Conservation (phyloP, 53 echinoderm and acorn worm genomes). For the Actinopyga echinites region DNA sequence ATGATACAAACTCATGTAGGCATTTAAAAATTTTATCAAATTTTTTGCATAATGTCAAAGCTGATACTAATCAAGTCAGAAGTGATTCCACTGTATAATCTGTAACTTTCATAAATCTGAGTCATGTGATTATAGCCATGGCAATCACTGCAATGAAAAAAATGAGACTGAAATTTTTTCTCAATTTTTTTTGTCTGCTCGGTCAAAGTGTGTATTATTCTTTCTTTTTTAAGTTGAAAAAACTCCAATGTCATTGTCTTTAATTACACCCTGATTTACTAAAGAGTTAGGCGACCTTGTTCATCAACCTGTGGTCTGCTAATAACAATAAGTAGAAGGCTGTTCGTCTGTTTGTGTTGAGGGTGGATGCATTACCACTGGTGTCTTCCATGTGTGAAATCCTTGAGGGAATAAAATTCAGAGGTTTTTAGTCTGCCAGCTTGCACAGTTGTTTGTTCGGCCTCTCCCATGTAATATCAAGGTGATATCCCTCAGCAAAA, state of each 20-base stretch:
- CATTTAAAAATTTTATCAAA: too few relatives aligned
- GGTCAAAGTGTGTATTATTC: neutral
- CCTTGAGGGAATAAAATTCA: neutral
- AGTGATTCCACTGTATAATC: too few relatives aligned
- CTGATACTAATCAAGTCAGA: too few relatives aligned
- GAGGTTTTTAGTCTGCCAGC: neutral
- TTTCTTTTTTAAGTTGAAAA: neutral
- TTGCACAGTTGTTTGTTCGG: too few relatives aligned
- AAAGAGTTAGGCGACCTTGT: constrained; percentile 4
- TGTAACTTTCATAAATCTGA: too few relatives aligned
- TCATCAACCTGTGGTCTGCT: constrained; percentile 5
- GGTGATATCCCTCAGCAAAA: too few relatives aligned
- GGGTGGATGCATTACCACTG: constrained; percentile 14
- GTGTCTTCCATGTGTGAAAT: constrained; percentile 30
- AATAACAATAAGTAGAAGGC: constrained; percentile 13
- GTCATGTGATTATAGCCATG: neutral
- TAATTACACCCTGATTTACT: neutral
- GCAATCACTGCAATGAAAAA: neutral
- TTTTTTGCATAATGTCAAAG: too few relatives aligned
- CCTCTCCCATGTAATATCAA: too few relatives aligned
- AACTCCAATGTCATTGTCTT: neutral
- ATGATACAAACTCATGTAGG: too few relatives aligned
- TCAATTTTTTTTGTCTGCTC: neutral
- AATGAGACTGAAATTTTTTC: neutral
- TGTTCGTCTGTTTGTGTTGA: constrained; percentile 18